Percentiles rank a stretch among this genome's conserved stretches.
Conservation (phyloP, 2,888 invertebrate genomes). For the Hedychridium roseum region DNA sequence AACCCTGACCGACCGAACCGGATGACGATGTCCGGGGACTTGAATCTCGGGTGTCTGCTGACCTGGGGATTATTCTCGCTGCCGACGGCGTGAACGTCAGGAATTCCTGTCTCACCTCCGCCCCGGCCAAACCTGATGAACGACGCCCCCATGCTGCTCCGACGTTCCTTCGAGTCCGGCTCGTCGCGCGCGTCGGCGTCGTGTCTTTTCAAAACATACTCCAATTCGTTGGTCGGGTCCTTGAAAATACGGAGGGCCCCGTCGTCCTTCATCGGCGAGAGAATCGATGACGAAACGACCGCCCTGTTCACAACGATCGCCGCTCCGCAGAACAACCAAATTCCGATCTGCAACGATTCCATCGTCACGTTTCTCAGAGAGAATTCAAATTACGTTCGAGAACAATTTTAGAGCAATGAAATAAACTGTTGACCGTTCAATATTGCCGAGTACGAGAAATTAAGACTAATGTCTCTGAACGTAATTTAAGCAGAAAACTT, state of each 20-base stretch:
- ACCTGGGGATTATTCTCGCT: constrained; percentile 23
- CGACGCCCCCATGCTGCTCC: constrained; percentile 49
- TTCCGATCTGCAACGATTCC: constrained; percentile 36
- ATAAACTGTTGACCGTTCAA: too few relatives aligned
- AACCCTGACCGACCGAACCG: constrained; percentile 54
- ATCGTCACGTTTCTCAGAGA: too few relatives aligned
- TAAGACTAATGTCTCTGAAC: too few relatives aligned
- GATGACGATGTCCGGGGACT: constrained; percentile 52
- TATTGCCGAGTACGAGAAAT: too few relatives aligned
- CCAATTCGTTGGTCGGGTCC: constrained; percentile 38
- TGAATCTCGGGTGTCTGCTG: constrained; percentile 32
- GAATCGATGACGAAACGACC: constrained; percentile 36
- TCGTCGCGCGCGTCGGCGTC: constrained; percentile 35
- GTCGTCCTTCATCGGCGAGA: constrained; percentile 41
- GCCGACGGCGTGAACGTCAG: constrained; percentile 6
- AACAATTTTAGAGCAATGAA: too few relatives aligned
- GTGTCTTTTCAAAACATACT: constrained; percentile 47
- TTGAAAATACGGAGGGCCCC: constrained; percentile 31
- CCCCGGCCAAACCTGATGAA: constrained; percentile 47
- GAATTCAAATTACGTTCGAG: too few relatives aligned
- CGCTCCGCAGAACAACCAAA: constrained; percentile 40
- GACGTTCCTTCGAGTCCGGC: constrained; percentile 51
- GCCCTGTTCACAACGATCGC: constrained; percentile 42
- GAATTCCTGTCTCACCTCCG: constrained; percentile 20
- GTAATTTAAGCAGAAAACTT: too few relatives aligned